Conservation (phyloP, 2,888 invertebrate species). For the Cactoblastis cactorum region DNA sequence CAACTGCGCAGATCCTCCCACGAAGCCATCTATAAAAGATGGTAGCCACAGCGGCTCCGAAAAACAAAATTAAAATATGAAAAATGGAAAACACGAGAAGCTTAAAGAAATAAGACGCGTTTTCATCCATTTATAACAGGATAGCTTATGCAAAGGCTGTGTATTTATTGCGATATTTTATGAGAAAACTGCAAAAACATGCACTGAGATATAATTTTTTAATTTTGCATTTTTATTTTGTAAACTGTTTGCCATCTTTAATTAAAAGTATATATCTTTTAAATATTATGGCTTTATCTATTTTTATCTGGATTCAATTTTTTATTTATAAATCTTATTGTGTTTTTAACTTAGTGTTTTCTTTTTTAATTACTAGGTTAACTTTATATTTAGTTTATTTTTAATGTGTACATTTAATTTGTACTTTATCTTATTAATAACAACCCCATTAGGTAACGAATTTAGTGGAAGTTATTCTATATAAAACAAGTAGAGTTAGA, state of each 20-base stretch:
- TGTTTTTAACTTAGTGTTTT: too few relatives aligned
- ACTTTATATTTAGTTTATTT: too few relatives aligned
- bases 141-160: slow-evolving; percentile 2
- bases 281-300: too few relatives aligned
- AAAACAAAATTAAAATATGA: slow-evolving; percentile 14
- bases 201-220: background rate
- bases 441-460: too few relatives aligned
- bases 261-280: background rate
- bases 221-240: background rate
- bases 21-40: slow-evolving; percentile 8
- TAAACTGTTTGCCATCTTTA: too few relatives aligned
- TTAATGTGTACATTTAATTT: too few relatives aligned
- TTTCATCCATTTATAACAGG: slow-evolving; percentile 8
- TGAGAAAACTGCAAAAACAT: slow-evolving; percentile 7
- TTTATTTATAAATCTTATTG: too few relatives aligned
- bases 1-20: background rate
- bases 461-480: too few relatives aligned
- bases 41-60: background rate
- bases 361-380: too few relatives aligned
- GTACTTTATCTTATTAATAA: too few relatives aligned
- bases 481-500: too few relatives aligned
- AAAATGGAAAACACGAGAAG: slow-evolving; percentile 7
- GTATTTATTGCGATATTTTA: slow-evolving; percentile 8
- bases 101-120: slow-evolving; percentile 1
- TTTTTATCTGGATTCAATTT: too few relatives aligned